Conservation (phyloP, 1,140 invertebrate genomes). For the Dendrolimus punctatus region DNA sequence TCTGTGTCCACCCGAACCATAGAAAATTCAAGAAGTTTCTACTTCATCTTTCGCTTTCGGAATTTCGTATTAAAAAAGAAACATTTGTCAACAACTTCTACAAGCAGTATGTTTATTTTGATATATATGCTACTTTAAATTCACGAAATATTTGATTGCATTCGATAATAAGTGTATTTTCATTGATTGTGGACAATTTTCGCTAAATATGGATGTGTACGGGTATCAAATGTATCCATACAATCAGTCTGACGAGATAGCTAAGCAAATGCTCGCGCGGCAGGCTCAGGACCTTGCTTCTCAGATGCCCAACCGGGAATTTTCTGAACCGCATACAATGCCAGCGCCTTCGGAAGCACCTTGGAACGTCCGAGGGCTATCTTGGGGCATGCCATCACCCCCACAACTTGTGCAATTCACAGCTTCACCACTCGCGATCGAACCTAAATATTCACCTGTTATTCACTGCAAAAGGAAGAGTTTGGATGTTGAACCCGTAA, state of each 20-base stretch:
- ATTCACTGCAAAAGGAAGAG: constrained; percentile 58
- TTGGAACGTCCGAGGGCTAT: constrained; percentile 57
- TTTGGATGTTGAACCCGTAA: constrained; percentile 48
- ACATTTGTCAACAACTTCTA: too few species aligned
- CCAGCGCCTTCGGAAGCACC: constrained; percentile 56
- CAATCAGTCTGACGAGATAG: constrained; percentile 49
- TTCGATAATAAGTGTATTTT: too few species aligned
- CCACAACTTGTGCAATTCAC: constrained; percentile 61
- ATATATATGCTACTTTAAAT: too few species aligned
- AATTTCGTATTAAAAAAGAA: too few species aligned
- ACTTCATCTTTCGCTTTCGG: too few species aligned
- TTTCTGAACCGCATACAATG: constrained; percentile 43
- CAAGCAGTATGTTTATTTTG: too few species aligned
- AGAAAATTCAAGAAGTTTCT: too few species aligned
- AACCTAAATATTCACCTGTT: constrained; percentile 28
- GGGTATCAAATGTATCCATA: constrained; percentile 45
- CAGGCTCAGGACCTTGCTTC: constrained; percentile 32
- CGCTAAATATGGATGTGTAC: constrained; percentile 50
- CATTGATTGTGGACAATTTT: background rate
- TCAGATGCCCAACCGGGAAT: constrained; percentile 18
- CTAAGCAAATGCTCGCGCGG: constrained; percentile 52
- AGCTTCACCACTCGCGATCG: constrained; percentile 26
- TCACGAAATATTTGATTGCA: too few species aligned
- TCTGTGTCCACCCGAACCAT: too few species aligned
- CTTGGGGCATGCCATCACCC: constrained; percentile 57